Percentiles rank a stretch among this genome's conserved stretches.
Conservation (phyloP, 2,113 vertebrate species). For the Mastomys coucha region DNA sequence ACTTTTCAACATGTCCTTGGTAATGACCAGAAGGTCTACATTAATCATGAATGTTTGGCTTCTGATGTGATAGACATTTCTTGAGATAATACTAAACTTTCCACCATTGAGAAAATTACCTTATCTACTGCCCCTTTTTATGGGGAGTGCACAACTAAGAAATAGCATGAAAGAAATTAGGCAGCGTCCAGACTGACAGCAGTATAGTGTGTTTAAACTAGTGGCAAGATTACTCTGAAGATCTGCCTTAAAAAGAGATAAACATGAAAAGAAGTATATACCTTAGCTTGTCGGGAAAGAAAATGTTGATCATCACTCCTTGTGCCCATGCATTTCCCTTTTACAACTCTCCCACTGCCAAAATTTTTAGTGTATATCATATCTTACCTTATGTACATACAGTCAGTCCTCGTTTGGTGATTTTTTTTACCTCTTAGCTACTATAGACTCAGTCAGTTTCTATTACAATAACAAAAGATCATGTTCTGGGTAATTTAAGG, state of each 20-base stretch:
- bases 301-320: background rate
- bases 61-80: background rate
- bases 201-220: background rate
- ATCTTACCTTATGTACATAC: background rate
- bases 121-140: background rate
- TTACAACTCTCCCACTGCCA: background rate
- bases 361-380: background rate
- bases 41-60: constrained; percentile 37
- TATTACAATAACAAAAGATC: background rate
- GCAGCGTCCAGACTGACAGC: constrained; percentile 65
- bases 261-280: constrained; percentile 10
- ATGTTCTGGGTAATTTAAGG: background rate
- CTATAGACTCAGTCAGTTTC: background rate
- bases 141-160: background rate
- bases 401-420: background rate
- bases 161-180: background rate
- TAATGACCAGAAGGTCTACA: constrained; percentile 44
- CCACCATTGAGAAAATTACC: background rate
- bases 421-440: background rate
- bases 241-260: constrained; percentile 44
- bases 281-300: background rate
- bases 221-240: constrained; percentile 1
- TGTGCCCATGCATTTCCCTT: background rate
- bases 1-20: constrained; percentile 36
- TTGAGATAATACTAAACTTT: background rate